Percentiles rank a stretch among this genome's conserved stretches.
phyloP scores from a whole-genome alignment of 1,140 invertebrate species.

The Drosophila serrata region DNA sequence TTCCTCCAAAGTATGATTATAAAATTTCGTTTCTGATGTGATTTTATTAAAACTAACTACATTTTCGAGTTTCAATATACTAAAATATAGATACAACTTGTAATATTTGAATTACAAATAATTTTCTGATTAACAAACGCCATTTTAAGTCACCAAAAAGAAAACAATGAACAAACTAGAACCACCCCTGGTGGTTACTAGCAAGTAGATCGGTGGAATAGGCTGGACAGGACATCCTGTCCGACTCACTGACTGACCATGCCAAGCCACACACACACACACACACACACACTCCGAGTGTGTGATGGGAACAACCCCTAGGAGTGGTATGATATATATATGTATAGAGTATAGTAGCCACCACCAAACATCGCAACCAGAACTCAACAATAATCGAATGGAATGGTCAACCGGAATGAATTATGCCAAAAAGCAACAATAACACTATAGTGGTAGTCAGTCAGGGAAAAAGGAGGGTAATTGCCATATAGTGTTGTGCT shows the following conservation, averaged over 20 bases:
- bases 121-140: slow-evolving; percentile 35
- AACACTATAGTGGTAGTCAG: slow-evolving; percentile 20
- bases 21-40: background rate
- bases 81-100: background rate
- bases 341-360: background rate
- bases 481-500: background rate
- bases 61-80: background rate
- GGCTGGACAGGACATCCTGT: slow-evolving; percentile 35
- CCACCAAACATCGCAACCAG: slow-evolving; percentile 21
- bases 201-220: slow-evolving; percentile 50
- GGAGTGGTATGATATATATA: slow-evolving; percentile 10
- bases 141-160: slow-evolving; percentile 49
- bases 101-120: background rate
- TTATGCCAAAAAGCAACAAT: slow-evolving; percentile 45
- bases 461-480: slow-evolving; percentile 16
- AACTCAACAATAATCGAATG: slow-evolving; percentile 15
- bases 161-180: slow-evolving; percentile 26
- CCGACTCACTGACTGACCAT: slow-evolving; percentile 54
- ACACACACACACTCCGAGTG: background rate
- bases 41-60: background rate
- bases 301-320: slow-evolving; percentile 48
- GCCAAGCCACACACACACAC: slow-evolving; percentile 6
- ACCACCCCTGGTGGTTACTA: slow-evolving; percentile 44
- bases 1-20: too few relatives aligned
- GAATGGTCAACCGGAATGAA: slow-evolving; percentile 62